Base-by-base conservation (phyloP, 2,888 invertebrate species). In the Meiosimyza decipiens region DNA sequence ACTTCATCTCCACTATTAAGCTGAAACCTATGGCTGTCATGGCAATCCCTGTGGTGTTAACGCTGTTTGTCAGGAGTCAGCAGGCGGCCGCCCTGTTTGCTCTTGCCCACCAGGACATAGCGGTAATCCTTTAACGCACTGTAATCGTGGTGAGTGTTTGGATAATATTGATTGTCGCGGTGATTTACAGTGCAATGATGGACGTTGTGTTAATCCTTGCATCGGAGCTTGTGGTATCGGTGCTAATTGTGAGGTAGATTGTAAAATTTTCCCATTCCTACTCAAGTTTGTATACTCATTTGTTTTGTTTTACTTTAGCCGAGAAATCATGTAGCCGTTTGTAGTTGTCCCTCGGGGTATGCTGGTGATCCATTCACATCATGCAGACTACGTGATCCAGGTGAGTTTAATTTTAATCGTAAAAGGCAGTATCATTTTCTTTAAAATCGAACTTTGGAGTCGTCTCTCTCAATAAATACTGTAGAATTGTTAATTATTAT, bases 141-240 rank as follows among this genome's bases (percentile, higher is more conserved):
- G 95, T 84, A 89, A 90, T 80, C 91, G 91, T 77, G 93, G 92
- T 66, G 94, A 94, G 82, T 94, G 94, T 82, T 86, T 91, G 90
- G 94, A 93, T 70, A 92, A 93, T 85, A 89, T 90, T 72, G 95
- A 96, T 82, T 96, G 95, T 82, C 90, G 92, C 18, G 89, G 89
- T 40, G 91, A 91, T 82, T 90, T 90, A 80, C 90, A 92, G 28
- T 96, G 95, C 83, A 90, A 91, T 73, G 92, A 93, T 84, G 93
- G 93, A 81, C 91, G 91, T 73, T 95, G 95, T 83, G 89, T 94
- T 68, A 93, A 94, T 86, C 94, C 94, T 4, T 95, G 95, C 81
- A 89, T 91, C 11, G 92, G 92, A 18, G 89, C 91, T 33, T 95
- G 95, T 79, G 95, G 95, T 15, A 80, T 88, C 49, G 93, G 93